Evolutionary conservation across 2,113 vertebrate genomes (phyloP), one percentile per base, ranked within the genome.

Genomic region (Loxodonta africana): DNA sequence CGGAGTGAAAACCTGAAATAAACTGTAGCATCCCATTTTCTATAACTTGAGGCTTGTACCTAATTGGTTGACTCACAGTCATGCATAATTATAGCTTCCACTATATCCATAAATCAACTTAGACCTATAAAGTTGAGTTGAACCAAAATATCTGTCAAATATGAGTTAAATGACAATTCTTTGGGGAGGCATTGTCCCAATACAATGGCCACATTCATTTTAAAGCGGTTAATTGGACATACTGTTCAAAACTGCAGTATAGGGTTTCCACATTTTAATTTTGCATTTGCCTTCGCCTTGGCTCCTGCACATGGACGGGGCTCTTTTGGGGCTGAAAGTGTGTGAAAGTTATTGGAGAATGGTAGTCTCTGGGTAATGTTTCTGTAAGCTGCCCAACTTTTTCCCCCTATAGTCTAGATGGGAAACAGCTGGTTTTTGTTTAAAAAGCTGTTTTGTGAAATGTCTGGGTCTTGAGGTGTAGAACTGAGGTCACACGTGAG

Each of bases 351-450:
- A 98, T 90, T 98, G 98, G 97, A 97, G 97, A 98, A 95, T 95
- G 93, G 98, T 98, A 94, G 98, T 98, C 98, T 98, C 98, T 98
- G 98, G 98, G 97, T 98, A 97, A 97, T 97, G 97, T 98, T 98
- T 97, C 98, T 95, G 95, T 96, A 96, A 97, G 97, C 98, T 95
- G 97, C 97, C 96, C 97, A 67, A 69, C 97, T 92, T 95, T 95
- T 96, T 93, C 91, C 96, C 97, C 97, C 97, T 89, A 80, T 83
- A 98, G 97, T 94, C 96, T 96, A 97, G 97, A 98, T 97, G 98
- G 97, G 98, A 98, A 99, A 98, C 98, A 98, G 98, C 99, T 98
- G 99, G 97, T 44, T 97, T 98, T 98, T 98, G 98, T 98, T 98
- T 98, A 97, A 97, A 98, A 98, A 98, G 98, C 98, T 98, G 98